Base-by-base conservation (phyloP, 1,140 invertebrate genomes). In the Neomicropteryx cornuta region DNA sequence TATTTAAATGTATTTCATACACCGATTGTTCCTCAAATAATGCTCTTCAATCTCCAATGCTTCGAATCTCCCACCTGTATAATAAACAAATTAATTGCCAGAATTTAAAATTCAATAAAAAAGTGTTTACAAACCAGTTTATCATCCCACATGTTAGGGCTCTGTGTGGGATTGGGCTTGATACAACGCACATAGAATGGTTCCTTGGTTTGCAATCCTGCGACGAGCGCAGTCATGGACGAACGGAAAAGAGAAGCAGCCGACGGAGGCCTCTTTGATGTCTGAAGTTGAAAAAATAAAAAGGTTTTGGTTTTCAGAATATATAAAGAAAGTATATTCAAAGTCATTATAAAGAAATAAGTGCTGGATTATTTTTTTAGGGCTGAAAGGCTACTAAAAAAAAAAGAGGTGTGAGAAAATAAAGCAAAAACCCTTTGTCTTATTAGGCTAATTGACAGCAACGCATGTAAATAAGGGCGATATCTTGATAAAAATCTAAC, bases 151-250 rank as follows among this genome's bases (percentile, higher is more conserved):
- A 76, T 60, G 37, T 74, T 72, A 0, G 92, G 79, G 32, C 87
- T 83, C 66, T 97, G 96, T 5, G 85, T 72, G 49, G 95, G 88
- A 58, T 97, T 97, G 8, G 93, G 92, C 58, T 97, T 97, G 44
- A 95, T 81, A 56, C 91, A 96, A 30, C 93, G 76, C n/a, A 97
- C 87, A 67, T 97, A 97, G 66, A 91, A 94, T 1, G 94, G 92
- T 51, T 94, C 90, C 69, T 96, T 96, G 53, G 77, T 84, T 6
- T 81, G 77, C 45, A 98, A 64, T 33, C 88, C 94, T 33, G 85
- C 76, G 2, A 96, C 88, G 18, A 98, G 68, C 19, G 83, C 78
- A 36, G 86, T 71, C 84, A 98, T 97, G 2, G 93, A 97, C 51
- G 82, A 89, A 57, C 92, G 89, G 72, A 98, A 98, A 22, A 94